Evolutionary conservation across 2,888 invertebrate genomes (phyloP), one percentile per base, ranked within the genome.

Genomic region (Bibio marci): DNA sequence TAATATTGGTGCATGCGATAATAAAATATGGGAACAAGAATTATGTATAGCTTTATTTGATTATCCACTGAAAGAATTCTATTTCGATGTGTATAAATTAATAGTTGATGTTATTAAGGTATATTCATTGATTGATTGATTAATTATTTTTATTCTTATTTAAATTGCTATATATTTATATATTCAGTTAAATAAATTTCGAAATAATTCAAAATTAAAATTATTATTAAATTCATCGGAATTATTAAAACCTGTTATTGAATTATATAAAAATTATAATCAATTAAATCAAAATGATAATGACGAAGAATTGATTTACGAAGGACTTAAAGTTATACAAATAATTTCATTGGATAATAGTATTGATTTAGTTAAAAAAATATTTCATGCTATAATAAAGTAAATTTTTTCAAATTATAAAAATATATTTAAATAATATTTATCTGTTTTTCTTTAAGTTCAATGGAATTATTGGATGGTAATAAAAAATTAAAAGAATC

Each of bases 341-440:
- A 50, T 53, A 2, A 40, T 60, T 22, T 45, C 49, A 13, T 50
- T 52, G 30, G 46, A 57, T 33, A 50, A 52, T 39, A 60, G 55
- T 43, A 38, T 49, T 19, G 40, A 46, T 1, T 33, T 61, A 4
- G 22, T 54, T 3, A 46, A 49, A 17, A 43, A 45, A 14, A 44
- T 59, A 1, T 50, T 55, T 14, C 38, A 48, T 10, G 43, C 51
- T 2, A 46, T 60, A 26, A 27, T 39, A 12, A 44, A 40, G 44
- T 44, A 39, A 36, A 30, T 17, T 31, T 22, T 4, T 10, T 33
- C 7, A 3, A 13, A 27, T 32, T 32, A 14, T 30, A 26, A 15
- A 6, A 15, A 12, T 8, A 26, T n/a, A 22, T 38, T 13, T 14
- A 15, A 33, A 33, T 18, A 11, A 18, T 18, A 11, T 19, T 17